Base-by-base conservation (phyloP, 2,797 vertebrate species). In the Rhinatrema bivittatum region DNA sequence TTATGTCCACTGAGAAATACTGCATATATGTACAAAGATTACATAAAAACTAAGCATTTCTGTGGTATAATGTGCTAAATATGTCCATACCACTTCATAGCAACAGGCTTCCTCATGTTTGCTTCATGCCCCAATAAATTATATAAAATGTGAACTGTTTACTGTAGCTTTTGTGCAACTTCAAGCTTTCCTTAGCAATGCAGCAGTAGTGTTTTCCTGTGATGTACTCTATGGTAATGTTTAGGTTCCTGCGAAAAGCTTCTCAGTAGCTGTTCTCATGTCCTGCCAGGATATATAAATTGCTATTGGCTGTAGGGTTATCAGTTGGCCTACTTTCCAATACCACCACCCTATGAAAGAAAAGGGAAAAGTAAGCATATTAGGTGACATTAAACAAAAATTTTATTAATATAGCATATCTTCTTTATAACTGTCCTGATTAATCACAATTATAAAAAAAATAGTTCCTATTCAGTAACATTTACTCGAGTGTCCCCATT, bases 231-330 rank as follows among this genome's bases (percentile, higher is more conserved):
- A 9, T 1, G 16, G 56, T 26, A 36, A 55, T 51, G 25, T 19
- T 14, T 32, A 9, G 48, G n/a, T n/a, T 42, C 50, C 37, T 3
- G 22, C 24, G 23, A 36, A 34, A 18, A 22, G 5, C 5, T 20
- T 44, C 46, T 97, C 89, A 97, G 89, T 97, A 98, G 80, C 94
- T 98, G 89, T 98, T 98, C 67, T 98, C 94, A 2, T 98, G 95
- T 53, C 95, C 95, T 17, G 95, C 94, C 57, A 98, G 85, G 82
- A 97, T 98, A 62, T 98, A 98, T 34, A 98, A 77, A 67, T 98
- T 98, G 81, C 95, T 98, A 76, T 97, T 87, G 78, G 94, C 94
- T 30, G 93, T 96, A 2, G 95, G 95, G 81, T 98, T 95, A 69
- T 97, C 95, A 0, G 93, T 97, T 0, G 95, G 95, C 51, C 92